These are phyloP conservation scores for Tachina lurida DNA, from an alignment of 2,888 invertebrate genomes.

Conservation along the genomic window DNA sequence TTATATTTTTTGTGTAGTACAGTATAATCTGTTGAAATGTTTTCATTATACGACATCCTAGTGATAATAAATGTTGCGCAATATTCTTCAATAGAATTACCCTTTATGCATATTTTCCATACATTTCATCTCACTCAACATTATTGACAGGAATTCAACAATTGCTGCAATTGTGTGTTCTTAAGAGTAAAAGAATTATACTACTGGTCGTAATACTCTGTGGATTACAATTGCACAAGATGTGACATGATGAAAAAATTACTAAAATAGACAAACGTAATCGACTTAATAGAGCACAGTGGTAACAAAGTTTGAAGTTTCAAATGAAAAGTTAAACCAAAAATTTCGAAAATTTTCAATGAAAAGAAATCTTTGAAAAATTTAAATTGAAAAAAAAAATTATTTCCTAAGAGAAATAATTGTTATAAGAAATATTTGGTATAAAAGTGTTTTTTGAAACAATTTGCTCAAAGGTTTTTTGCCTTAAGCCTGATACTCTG, in stretches of 20 bases:
- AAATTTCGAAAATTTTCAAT: background rate
- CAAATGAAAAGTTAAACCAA: background rate
- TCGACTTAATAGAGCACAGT: background rate
- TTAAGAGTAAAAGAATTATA: background rate
- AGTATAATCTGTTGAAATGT: background rate
- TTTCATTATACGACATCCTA: background rate
- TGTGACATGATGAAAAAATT: background rate
- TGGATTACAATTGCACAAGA: background rate
- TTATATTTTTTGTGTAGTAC: background rate
- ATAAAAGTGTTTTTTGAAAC: too few species aligned
- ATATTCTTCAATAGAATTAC: constrained; percentile 1
- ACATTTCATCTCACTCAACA: background rate
- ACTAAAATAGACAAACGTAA: background rate
- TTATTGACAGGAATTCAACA: background rate
- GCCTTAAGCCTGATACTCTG: too few species aligned
- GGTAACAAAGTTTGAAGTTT: background rate
- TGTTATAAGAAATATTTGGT: too few species aligned
- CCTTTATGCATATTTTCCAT: background rate
- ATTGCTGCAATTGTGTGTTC: background rate
- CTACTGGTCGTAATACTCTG: background rate
- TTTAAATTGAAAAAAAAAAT: too few species aligned
- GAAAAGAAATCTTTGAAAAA: too few species aligned
- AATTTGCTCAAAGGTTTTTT: too few species aligned
- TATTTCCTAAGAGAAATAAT: too few species aligned
- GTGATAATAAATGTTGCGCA: constrained; percentile 15